Percentiles rank a stretch among this genome's conserved stretches.
Conservation (phyloP, 2,797 vertebrate genomes). For the Diplodus puntazzo region DNA sequence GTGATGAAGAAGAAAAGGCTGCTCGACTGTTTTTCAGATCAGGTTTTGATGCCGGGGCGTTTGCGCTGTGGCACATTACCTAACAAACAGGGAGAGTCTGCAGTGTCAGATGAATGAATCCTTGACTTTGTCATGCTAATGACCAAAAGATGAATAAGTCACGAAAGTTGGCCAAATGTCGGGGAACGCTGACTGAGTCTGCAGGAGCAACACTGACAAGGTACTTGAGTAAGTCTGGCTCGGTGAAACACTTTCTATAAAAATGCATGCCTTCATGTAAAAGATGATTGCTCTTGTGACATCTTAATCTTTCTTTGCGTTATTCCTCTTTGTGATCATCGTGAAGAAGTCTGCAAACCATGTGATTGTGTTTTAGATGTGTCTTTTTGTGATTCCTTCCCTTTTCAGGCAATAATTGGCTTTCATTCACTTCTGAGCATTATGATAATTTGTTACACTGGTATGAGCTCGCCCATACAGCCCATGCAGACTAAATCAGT, state of each 20-base stretch:
- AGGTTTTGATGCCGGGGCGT: conserved; percentile 52
- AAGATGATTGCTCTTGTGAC: background rate
- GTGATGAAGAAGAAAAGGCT: conserved; percentile 67
- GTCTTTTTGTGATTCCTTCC: background rate
- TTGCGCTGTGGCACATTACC: conserved; percentile 51
- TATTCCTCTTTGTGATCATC: too few relatives aligned
- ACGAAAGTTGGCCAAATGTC: conserved; percentile 38
- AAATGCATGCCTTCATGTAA: background rate
- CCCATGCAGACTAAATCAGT: background rate
- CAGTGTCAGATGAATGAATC: conserved; percentile 17
- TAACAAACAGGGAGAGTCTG: conserved; percentile 41
- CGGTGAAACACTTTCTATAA: background rate
- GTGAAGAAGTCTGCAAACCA: background rate
- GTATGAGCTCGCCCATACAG: too few relatives aligned
- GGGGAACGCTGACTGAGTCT: conserved; percentile 14
- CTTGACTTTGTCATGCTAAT: conserved; percentile 45
- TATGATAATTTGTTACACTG: background rate
- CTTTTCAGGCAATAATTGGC: background rate
- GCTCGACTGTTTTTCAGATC: conserved; percentile 59
- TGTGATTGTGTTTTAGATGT: too few relatives aligned
- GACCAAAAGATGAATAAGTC: conserved; percentile 21
- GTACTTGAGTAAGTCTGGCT: conserved; percentile 16
- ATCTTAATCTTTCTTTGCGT: background rate
- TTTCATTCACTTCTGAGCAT: background rate
- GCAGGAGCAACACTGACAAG: conserved; percentile 10